Evolutionary conservation across 2,113 vertebrate species (phyloP).

Genomic region (Connochaetes taurinus): DNA sequence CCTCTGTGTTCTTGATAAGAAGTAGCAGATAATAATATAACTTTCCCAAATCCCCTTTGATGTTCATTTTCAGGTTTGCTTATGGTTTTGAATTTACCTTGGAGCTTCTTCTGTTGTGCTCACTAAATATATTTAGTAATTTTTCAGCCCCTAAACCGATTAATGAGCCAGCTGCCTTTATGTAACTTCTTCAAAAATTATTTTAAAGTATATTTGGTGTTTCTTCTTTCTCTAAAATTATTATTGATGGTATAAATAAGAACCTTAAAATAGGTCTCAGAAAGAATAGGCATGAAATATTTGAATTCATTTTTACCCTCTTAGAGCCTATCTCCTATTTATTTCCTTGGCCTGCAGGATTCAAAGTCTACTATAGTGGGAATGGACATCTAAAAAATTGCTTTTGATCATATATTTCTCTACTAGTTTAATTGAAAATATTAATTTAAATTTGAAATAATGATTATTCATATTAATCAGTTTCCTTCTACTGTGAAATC

Average conservation of each 20-base stretch:
- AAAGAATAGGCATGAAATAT: background rate
- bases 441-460: slow-evolving; percentile 4
- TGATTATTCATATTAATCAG: background rate
- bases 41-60: background rate
- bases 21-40: background rate
- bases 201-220: background rate
- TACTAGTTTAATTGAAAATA: background rate
- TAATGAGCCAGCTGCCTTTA: background rate
- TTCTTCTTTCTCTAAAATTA: background rate
- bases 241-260: background rate
- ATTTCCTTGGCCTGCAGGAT: background rate
- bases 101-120: background rate
- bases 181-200: background rate
- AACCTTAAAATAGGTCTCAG: background rate
- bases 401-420: background rate
- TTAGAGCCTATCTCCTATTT: background rate
- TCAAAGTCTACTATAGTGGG: background rate
- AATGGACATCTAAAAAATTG: background rate
- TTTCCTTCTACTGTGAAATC: background rate
- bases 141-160: background rate
- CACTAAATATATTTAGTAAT: background rate
- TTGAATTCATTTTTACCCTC: background rate
- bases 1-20: background rate
- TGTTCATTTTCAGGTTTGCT: background rate
- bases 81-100: background rate